Evolutionary conservation across 1,140 invertebrate genomes (phyloP), one percentile per base, ranked within the genome.

Genomic region (Heliconius nattereri): DNA sequence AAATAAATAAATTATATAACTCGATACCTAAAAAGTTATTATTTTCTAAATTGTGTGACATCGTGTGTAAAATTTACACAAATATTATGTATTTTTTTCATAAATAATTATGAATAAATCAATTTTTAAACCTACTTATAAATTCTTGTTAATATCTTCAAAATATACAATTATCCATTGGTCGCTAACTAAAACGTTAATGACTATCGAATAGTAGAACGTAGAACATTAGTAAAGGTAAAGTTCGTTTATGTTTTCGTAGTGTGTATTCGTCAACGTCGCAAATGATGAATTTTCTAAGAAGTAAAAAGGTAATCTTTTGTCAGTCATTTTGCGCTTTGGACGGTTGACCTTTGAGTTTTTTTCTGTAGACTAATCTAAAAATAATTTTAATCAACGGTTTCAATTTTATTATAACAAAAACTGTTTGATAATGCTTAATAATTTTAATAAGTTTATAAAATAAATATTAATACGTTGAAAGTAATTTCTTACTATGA

Each of bases 211-310:
- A 20, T 57, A 23, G 19, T 20, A 52, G 19, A 52, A 19, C 2
- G 20, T 2, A 52, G 2, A 52, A 52, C 54, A 9, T n/a, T 57
- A 57, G 54, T 57, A 57, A n/a, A 9, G n/a, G 54, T 57, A 23
- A 23, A 23, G 54, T 57, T 57, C 54, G 20, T 71, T 29, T 81
- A 78, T 78, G 66, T 32, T 80, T 78, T 73, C 71, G 60, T 54
- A 66, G 54, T 54, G 20, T 54, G 20, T 57, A 76, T 76, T 76
- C 75, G 75, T 79, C 74, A 75, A 71, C 35, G 78, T 70, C 72
- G 73, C 45, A 72, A 72, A 40, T 57, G n/a, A 76, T 76, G 71
- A 80, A 75, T 71, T 45, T 66, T 80, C 52, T 54, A 66, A 80
- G 74, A 81, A 71, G 23, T 52, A 57, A 57, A n/a, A 9, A 57